phyloP scores from a whole-genome alignment of 2,888 invertebrate species.

The Platynereis dumerilii region DNA sequence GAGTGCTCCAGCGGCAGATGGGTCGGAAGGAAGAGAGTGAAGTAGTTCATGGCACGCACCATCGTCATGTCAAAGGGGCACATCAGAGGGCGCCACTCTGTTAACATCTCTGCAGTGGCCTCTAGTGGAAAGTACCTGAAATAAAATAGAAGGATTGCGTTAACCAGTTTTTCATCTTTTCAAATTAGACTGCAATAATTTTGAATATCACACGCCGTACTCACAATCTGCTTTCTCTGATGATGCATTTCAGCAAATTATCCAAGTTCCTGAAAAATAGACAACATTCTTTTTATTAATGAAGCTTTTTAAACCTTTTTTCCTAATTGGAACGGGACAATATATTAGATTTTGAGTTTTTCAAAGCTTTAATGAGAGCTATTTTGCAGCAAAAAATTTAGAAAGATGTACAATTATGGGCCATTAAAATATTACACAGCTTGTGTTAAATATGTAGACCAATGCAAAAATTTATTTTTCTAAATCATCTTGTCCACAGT shows the following conservation, averaged over 20 bases:
- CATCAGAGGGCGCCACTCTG: constrained; percentile 79
- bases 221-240: constrained; percentile 59
- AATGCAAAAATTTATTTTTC: no score
- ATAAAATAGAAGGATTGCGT: not conserved
- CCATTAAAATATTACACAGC: no score
- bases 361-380: no score
- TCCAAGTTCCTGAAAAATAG: constrained; percentile 61
- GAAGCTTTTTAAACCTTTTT: no score
- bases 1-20: constrained; percentile 69
- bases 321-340: no score
- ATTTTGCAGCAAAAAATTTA: no score
- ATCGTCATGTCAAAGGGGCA: constrained; percentile 73
- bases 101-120: constrained; percentile 85
- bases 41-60: constrained; percentile 64
- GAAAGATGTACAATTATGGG: no score
- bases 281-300: not conserved
- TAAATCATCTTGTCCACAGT: not conserved
- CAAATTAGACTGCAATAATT: no score
- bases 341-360: no score
- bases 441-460: no score
- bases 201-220: no score
- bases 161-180: no score
- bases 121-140: constrained; percentile 62
- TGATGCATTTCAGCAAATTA: constrained; percentile 55
- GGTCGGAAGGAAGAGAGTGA: constrained; percentile 81